These are phyloP conservation scores for Xiphydria camelus DNA, from an alignment of 2,888 invertebrate genomes.

Conservation along the genomic window DNA sequence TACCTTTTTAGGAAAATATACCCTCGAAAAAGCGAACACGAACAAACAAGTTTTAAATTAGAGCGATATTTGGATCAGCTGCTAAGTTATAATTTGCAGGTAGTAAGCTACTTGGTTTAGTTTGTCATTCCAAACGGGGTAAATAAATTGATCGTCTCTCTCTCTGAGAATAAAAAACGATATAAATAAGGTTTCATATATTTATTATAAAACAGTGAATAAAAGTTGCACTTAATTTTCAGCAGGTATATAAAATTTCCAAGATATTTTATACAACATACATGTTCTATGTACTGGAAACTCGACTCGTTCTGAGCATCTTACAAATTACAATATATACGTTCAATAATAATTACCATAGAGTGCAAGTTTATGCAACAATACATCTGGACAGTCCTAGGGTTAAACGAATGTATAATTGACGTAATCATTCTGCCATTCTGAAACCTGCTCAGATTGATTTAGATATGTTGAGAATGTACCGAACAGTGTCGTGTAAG, in stretches of 20 bases:
- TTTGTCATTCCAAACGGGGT: no score
- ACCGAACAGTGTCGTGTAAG: constrained; percentile 31
- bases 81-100: no score
- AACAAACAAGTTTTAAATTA: no score
- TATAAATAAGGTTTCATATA: constrained; percentile 32
- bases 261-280: constrained; percentile 30
- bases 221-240: constrained; percentile 38
- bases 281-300: constrained; percentile 19
- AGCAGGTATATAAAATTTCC: constrained; percentile 32
- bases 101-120: no score
- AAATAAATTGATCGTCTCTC: no score
- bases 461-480: constrained; percentile 51
- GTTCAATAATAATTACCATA: constrained; percentile 26
- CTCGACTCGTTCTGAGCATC: constrained; percentile 32
- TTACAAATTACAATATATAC: constrained; percentile 37
- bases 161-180: constrained; percentile 13
- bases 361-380: constrained; percentile 29
- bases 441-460: constrained; percentile 53
- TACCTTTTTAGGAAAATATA: no score
- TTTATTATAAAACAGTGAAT: constrained; percentile 43
- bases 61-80: no score
- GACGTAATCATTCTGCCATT: constrained; percentile 50
- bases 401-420: constrained; percentile 47
- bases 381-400: constrained; percentile 42
- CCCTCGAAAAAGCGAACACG: no score